Percentiles rank a stretch among this genome's conserved stretches.
These are phyloP conservation scores for Gracilinanus agilis DNA, from an alignment of 2,113 vertebrate species.

Conservation along the genomic window DNA sequence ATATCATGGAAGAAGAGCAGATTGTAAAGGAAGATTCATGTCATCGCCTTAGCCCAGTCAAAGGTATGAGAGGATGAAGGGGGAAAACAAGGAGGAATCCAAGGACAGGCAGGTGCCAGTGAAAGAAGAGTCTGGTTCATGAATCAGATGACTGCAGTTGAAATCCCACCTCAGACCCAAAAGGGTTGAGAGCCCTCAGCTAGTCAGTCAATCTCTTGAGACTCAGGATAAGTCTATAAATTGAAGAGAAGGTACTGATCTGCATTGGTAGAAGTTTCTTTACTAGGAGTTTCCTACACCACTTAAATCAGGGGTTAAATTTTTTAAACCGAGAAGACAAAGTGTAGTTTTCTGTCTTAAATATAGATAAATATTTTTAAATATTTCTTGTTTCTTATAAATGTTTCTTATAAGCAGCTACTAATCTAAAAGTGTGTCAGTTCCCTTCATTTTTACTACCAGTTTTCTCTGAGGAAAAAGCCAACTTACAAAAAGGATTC, in stretches of 20 bases:
- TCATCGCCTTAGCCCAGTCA: conserved; percentile 87
- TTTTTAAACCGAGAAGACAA: background rate
- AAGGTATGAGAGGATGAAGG: conserved; percentile 85
- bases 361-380: background rate
- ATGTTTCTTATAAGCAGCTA: too few species aligned
- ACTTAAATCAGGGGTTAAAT: background rate
- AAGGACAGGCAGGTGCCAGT: background rate
- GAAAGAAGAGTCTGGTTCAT: background rate
- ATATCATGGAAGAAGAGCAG: conserved; percentile 95
- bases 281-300: background rate
- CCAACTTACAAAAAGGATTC: background rate
- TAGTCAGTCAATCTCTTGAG: background rate
- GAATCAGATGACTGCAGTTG: background rate
- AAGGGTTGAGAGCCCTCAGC: background rate
- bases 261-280: background rate
- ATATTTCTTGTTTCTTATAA: too few species aligned
- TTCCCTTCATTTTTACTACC: background rate
- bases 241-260: background rate
- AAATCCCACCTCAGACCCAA: background rate
- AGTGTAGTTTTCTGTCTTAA: background rate
- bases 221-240: background rate
- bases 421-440: background rate
- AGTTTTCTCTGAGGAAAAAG: background rate
- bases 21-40: conserved; percentile 90
- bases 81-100: background rate